Evolutionary conservation across 2,797 vertebrate genomes (phyloP).

Genomic region (Chelonia mydas): DNA sequence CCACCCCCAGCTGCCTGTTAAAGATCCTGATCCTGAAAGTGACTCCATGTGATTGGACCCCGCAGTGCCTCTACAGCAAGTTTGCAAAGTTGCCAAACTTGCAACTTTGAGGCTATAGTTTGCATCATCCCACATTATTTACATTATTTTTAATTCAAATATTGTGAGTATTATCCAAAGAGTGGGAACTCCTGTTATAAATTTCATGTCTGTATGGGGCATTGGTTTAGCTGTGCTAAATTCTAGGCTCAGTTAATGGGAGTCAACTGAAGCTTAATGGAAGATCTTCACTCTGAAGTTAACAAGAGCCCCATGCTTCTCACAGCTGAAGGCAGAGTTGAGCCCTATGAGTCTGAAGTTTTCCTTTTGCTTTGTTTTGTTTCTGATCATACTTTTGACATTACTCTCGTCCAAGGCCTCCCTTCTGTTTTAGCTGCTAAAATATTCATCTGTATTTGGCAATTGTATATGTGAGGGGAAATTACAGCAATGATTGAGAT

Average conservation of each 20-base stretch:
- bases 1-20: not conserved
- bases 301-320: rapidly evolving
- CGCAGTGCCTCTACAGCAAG: not conserved
- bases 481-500: not conserved
- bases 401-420: not conserved
- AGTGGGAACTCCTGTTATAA: not conserved
- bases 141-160: not conserved
- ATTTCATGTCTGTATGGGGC: not conserved
- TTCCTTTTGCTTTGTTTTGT: not conserved
- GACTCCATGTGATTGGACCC: not conserved
- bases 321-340: not conserved
- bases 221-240: not conserved
- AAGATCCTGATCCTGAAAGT: not conserved
- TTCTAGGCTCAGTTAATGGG: not conserved
- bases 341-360: not conserved
- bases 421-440: not conserved
- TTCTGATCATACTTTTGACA: not conserved
- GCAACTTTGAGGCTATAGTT: not conserved
- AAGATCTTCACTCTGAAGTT: not conserved
- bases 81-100: not conserved
- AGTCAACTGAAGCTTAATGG: not conserved
- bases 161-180: not conserved
- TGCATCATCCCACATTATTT: not conserved
- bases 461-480: not conserved
- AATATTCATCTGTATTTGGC: not conserved